These are phyloP conservation scores for Oophaga sylvatica DNA, from an alignment of 2,797 vertebrate genomes.

Conservation along the genomic window DNA sequence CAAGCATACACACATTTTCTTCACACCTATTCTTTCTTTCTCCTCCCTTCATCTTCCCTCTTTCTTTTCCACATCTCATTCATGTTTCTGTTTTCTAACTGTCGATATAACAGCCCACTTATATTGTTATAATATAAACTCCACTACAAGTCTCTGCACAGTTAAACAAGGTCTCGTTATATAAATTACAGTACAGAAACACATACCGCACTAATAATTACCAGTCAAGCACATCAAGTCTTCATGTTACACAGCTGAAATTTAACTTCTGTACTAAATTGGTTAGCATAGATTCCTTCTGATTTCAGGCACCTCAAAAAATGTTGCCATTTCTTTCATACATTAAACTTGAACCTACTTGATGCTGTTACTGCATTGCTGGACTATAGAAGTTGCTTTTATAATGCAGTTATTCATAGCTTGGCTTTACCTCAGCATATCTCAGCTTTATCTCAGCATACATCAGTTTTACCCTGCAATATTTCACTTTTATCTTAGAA, in stretches of 20 bases:
- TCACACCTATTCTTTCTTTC: too few relatives aligned
- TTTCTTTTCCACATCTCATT: too few relatives aligned
- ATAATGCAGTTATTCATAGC: constrained; percentile 40
- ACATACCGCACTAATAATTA: not conserved
- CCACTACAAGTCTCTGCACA: too few relatives aligned
- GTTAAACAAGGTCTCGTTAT: too few relatives aligned
- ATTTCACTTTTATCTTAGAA: constrained; percentile 45
- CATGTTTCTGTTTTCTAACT: too few relatives aligned
- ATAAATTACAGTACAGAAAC: too few relatives aligned
- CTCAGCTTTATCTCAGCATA: constrained; percentile 36
- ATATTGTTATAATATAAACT: too few relatives aligned
- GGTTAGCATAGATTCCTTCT: not conserved
- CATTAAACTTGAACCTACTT: not conserved
- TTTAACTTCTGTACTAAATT: not conserved
- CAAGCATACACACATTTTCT: too few relatives aligned
- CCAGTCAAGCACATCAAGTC: not conserved
- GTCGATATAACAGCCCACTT: too few relatives aligned
- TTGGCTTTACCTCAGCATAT: constrained; percentile 20
- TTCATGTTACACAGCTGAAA: not conserved
- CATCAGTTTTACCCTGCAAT: constrained; percentile 37
- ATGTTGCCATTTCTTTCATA: not conserved
- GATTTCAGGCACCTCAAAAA: not conserved
- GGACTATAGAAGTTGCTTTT: constrained; percentile 22
- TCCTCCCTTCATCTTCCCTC: too few relatives aligned
- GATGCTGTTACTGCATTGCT: constrained; percentile 15